phyloP scores from a whole-genome alignment of 2,113 vertebrate genomes.

The Pterophyllum scalare region DNA sequence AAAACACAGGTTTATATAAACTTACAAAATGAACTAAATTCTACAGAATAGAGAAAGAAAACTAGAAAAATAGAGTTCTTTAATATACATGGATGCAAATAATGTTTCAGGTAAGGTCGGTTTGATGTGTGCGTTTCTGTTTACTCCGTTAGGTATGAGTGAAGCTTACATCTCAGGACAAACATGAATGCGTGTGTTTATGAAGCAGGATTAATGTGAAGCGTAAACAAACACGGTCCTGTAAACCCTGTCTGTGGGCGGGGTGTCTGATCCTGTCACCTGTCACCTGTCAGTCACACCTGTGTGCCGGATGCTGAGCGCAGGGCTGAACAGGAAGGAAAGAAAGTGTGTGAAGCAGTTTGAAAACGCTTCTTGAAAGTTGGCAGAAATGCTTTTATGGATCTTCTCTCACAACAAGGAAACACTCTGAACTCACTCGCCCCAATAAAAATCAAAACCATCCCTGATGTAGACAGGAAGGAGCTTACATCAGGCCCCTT shows the following conservation, averaged over 20 bases:
- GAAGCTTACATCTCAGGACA: neutral
- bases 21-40: neutral
- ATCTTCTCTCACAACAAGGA: accelerated
- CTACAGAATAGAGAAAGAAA: conserved; percentile 23
- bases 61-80: conserved; percentile 69
- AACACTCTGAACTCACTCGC: neutral
- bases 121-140: conserved; percentile 31
- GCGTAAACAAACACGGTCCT: conserved; percentile 19
- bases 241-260: neutral
- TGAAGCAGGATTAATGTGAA: conserved; percentile 16
- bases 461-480: neutral
- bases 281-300: neutral
- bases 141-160: neutral
- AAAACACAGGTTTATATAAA: conserved; percentile 35
- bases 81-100: conserved; percentile 45
- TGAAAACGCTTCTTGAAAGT: too few species aligned
- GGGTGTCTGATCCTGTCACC: neutral
- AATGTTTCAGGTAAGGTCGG: conserved; percentile 21
- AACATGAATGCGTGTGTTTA: conserved; percentile 33
- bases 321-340: too few species aligned
- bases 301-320: too few species aligned
- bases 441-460: neutral
- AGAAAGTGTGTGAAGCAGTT: too few species aligned
- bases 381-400: neutral
- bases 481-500: neutral